Percentiles rank a stretch among this genome's conserved stretches.
phyloP scores from a whole-genome alignment of 2,797 vertebrate genomes.

The Amblyopsis hoosieri region DNA sequence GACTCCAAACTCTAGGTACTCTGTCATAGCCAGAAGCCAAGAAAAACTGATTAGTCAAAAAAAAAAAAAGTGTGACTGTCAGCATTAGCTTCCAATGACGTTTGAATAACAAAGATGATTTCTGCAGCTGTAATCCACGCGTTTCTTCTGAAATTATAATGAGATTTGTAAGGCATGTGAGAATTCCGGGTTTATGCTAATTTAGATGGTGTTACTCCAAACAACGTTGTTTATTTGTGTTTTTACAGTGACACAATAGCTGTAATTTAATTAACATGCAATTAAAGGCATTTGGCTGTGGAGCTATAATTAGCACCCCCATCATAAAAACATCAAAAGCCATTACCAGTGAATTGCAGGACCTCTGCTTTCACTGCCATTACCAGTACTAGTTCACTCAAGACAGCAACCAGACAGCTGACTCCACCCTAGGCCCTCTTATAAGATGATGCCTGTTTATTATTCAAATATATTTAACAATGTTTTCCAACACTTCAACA shows the following conservation, averaged over 20 bases:
- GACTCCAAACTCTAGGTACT: slow-evolving; percentile 39
- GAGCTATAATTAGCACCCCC: slow-evolving; percentile 1
- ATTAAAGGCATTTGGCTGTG: slow-evolving; percentile 34
- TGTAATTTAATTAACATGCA: slow-evolving; percentile 52
- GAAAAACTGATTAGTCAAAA: slow-evolving; percentile 32
- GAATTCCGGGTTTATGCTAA: slow-evolving; percentile 16
- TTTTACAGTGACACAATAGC: slow-evolving; percentile 28
- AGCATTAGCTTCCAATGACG: slow-evolving; percentile 8
- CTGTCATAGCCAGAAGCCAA: slow-evolving; percentile 34
- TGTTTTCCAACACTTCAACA: not conserved
- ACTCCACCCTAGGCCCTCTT: not conserved
- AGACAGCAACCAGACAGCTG: not conserved
- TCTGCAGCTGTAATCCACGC: slow-evolving; percentile 17
- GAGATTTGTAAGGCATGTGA: slow-evolving; percentile 16
- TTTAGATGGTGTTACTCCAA: slow-evolving; percentile 23
- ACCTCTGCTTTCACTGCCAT: not conserved
- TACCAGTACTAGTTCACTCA: not conserved
- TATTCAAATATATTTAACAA: too few species aligned
- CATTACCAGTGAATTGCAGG: not conserved
- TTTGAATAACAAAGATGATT: not conserved
- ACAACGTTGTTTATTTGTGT: slow-evolving; percentile 21
- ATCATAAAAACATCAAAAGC: not conserved
- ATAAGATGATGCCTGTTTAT: not conserved
- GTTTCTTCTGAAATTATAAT: slow-evolving; percentile 20
- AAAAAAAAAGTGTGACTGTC: slow-evolving; percentile 13